phyloP scores from a whole-genome alignment of 2,797 vertebrate species.

The Acestrorhynchus altus region DNA sequence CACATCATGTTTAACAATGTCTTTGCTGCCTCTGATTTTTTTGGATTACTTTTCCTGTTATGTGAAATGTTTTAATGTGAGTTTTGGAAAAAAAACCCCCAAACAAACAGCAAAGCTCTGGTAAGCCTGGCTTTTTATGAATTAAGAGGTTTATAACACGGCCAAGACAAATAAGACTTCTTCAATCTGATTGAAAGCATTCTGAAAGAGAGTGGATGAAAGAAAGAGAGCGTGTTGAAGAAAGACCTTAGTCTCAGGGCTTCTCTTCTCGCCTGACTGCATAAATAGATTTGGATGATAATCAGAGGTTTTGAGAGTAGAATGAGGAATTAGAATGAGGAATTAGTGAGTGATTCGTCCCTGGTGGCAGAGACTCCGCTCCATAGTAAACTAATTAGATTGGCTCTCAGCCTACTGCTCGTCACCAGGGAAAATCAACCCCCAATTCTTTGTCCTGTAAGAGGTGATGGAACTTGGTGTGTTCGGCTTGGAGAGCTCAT shows the following conservation, averaged over 20 bases:
- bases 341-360: conserved; percentile 63
- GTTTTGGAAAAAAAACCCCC: conserved; percentile 1
- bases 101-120: background rate
- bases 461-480: conserved; percentile 62
- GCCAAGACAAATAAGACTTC: background rate
- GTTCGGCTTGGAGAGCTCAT: conserved; percentile 59
- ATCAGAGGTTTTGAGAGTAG: conserved; percentile 56
- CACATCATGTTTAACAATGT: background rate
- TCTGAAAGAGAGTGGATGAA: background rate
- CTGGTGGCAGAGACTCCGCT: conserved; percentile 56
- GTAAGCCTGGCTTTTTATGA: background rate
- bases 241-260: conserved; percentile 36
- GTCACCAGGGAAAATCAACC: conserved; percentile 61
- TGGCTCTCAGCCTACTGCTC: conserved; percentile 62
- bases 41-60: background rate
- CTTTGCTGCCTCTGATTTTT: background rate
- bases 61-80: background rate
- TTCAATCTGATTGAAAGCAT: conserved; percentile 10
- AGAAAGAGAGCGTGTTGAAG: background rate
- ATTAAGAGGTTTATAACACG: background rate
- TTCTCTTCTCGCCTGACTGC: conserved; percentile 32
- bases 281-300: conserved; percentile 61
- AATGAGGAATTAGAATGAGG: conserved; percentile 45
- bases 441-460: conserved; percentile 51
- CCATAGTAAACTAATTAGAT: conserved; percentile 72